These are phyloP conservation scores for Geothlypis trichas DNA, from an alignment of 2,113 vertebrate genomes.

Conservation along the genomic window DNA sequence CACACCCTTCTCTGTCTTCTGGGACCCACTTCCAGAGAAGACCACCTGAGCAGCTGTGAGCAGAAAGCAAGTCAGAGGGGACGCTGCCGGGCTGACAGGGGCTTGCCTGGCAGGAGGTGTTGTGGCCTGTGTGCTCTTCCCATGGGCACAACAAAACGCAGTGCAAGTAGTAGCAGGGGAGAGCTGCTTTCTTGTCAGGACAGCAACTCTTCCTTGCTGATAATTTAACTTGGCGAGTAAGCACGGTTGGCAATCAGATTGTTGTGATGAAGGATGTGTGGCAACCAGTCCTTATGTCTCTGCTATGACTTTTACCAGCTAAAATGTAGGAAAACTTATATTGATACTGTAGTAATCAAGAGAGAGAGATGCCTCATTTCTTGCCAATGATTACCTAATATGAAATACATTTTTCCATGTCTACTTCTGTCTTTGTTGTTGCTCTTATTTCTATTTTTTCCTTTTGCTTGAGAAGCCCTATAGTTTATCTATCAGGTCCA, in stretches of 20 bases:
- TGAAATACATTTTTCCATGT: background rate
- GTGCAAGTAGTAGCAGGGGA: background rate
- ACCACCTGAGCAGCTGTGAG: background rate
- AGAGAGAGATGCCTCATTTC: background rate
- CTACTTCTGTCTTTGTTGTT: background rate
- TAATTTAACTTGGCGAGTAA: background rate
- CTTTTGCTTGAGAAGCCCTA: background rate
- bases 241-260: background rate
- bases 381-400: slow-evolving; percentile 2
- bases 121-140: background rate
- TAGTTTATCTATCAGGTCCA: background rate
- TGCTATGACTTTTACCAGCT: background rate
- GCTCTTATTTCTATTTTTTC: background rate
- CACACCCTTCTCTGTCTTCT: background rate
- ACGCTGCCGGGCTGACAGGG: background rate
- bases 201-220: background rate
- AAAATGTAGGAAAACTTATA: background rate
- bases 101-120: background rate
- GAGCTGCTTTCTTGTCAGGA: background rate
- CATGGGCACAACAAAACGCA: background rate
- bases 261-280: background rate
- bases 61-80: background rate
- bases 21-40: background rate
- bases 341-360: background rate
- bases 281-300: background rate